Base-by-base conservation (phyloP, 23 tunicate genomes). In the Trididemnum nubilum region DNA sequence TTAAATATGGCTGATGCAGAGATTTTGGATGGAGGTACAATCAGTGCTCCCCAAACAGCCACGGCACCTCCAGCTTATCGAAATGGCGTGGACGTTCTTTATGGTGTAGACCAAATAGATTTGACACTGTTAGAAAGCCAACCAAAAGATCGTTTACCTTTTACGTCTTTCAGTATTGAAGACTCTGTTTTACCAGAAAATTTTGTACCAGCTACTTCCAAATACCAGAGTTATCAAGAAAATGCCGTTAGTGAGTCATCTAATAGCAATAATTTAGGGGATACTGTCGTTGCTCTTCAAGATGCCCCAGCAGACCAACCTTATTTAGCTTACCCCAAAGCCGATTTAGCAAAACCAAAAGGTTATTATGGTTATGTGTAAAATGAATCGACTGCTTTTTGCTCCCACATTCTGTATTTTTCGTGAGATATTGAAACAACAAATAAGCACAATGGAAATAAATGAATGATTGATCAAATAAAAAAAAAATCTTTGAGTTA, bases 41-140 rank as follows among this genome's bases (percentile, higher is more conserved):
- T 85, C 19, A 37, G 64, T 36, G 78, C 30, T 2, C 31, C 58
- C 32, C 86, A 71, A 35, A 74, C 83, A 40, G 73, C 93, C 12
- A 74, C 87, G 39, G 73, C 93, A 15, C 98, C 98, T 22, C 98
- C 98, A 25, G 93, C 85, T 28, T 93, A 93, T 72, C 21, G 78
- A 39, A 57, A 85, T 9, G 83, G 89, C 28, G 72, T 71, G 0
- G 58, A 44, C 38, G 65, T 34, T 34, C 65, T 69, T 21, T 64
- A 72, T 33, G 90, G 78, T 26, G 73, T 65, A 0, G 90, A 85
- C 34, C 73, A 72, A 5, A 69, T 78, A 5, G 84, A 78, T 59
- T 34, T 78, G 39, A 67, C 28, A 2, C 39, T 5, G n/a, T 61
- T 61, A 22, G 25, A 21, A 61, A 33, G 38, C 7, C 9, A 5